Base-by-base conservation (phyloP, 2,797 vertebrate genomes). In the Poeciliopsis infans region DNA sequence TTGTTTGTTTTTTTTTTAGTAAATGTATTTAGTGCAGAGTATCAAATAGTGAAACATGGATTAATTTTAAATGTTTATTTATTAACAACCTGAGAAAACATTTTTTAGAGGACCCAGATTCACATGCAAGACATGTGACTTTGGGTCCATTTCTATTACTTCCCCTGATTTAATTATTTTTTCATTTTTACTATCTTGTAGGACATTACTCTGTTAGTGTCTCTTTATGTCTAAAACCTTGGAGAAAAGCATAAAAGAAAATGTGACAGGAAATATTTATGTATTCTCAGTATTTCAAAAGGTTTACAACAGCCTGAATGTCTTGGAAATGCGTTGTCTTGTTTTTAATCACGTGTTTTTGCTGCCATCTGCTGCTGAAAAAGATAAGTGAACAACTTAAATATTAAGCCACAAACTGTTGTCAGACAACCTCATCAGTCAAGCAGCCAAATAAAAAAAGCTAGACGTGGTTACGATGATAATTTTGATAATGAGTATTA, bases 41-140 rank as follows among this genome's bases (percentile, higher is more conserved):
- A 73, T 45, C 75, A 61, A 10, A 51, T 18, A 66, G 55, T 69
- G 64, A 77, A 81, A 72, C 66, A 76, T n/a, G 55, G 51, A 92
- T 72, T 84, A 78, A 75, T 90, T 81, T 80, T 70, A 61, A 75
- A 33, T 83, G 86, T 92, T 93, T 78, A 92, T 91, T 75, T 79
- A 85, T 77, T 77, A 91, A 88, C 55, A 55, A 55, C 81, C 79
- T 75, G 41, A 91, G 88, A 92, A 82, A 80, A 45, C 1, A 73
- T 66, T 79, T 72, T 82, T 55, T 47, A 80, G 79, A 83, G 87
- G 87, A 31, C 86, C 86, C 86, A 88, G 81, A 91, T 89, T 76
- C 66, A 51, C 12, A 31, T 43, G n/a, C 18, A 75, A 77, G 16
- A 71, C 39, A 64, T 82, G 71, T 79, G 23, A 55, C 39, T 43